Percentiles rank a stretch among this genome's conserved stretches.
phyloP scores from a whole-genome alignment of 2,888 invertebrate species.

The Rhamphomyia laevipes region DNA sequence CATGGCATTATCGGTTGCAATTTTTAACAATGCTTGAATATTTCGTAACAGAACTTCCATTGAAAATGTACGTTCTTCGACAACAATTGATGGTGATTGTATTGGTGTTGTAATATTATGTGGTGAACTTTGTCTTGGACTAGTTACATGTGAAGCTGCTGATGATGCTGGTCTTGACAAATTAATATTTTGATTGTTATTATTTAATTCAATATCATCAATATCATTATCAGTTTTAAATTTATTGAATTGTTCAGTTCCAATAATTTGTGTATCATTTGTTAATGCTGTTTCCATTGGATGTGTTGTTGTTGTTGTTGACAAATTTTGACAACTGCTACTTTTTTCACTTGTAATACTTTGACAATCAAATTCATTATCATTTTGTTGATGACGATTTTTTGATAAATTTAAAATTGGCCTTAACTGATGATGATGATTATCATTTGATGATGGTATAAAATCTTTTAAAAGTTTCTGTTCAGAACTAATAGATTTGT shows the following conservation, averaged over 20 bases:
- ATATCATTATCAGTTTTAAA: neutral
- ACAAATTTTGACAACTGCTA: neutral
- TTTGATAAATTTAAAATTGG: neutral
- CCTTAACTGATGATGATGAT: neutral
- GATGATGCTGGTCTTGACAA: neutral
- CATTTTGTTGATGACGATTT: neutral
- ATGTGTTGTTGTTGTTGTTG: neutral
- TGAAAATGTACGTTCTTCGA: neutral
- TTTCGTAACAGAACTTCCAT: neutral
- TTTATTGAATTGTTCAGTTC: neutral
- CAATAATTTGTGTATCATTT: neutral
- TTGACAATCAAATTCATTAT: too few species aligned
- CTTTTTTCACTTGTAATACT: neutral
- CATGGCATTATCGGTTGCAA: neutral
- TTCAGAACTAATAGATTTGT: neutral
- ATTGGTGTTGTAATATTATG: neutral
- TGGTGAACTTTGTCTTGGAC: neutral
- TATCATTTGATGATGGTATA: neutral
- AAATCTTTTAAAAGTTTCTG: neutral
- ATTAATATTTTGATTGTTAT: neutral
- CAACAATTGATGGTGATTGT: neutral
- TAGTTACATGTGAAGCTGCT: neutral
- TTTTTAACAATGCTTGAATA: conserved; percentile 2
- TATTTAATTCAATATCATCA: neutral
- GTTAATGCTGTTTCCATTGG: too few species aligned